Base-by-base conservation (phyloP, 2,113 vertebrate species). In the Chroicocephalus ridibundus region DNA sequence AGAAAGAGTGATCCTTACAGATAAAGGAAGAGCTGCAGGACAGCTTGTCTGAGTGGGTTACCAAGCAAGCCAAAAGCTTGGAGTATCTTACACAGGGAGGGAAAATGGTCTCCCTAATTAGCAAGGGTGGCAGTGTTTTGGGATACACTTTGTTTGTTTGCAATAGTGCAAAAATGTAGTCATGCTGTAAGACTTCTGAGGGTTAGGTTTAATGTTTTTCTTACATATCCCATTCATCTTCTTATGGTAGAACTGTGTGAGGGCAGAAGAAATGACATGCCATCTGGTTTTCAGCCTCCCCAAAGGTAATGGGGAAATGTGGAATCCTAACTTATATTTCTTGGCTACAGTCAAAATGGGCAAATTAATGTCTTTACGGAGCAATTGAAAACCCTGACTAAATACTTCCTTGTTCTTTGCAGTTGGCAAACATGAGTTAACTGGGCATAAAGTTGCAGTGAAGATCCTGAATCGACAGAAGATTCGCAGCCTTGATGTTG, bases 391-490 rank as follows among this genome's bases (percentile, higher is more conserved):
- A 76, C 11, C 3, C 11, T 82, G n/a, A 47, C 49, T 86, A 75
- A 96, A 32, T 77, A 57, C 27, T 90, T 74, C 16, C 42, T 92
- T 95, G 8, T 88, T 89, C 81, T 44, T 91, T 87, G 8, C 97
- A 99, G 99, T 99, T 93, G 99, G 99, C 65, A 99, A 99, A 83
- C 99, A 99, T 97, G 99, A 99, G 87, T 95, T 99, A 96, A 99
- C 99, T 46, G 99, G 99, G 42, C 99, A 99, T 97, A 99, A 99
- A 98, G 99, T 99, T 69, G 99, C 99, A 0, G 99, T 99, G 97
- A 99, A 99, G 98, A 99, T 99, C 88, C 97, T 99, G 70, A 99
- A 99, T 97, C 97, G 99, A 68, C 99, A 99, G 98, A 99, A 99
- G 98, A 99, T 99, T 94, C 99, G 99, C 86, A 99, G 99, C 97